Conservation (phyloP, 1,140 invertebrate genomes). For the Orussus abietinus region DNA sequence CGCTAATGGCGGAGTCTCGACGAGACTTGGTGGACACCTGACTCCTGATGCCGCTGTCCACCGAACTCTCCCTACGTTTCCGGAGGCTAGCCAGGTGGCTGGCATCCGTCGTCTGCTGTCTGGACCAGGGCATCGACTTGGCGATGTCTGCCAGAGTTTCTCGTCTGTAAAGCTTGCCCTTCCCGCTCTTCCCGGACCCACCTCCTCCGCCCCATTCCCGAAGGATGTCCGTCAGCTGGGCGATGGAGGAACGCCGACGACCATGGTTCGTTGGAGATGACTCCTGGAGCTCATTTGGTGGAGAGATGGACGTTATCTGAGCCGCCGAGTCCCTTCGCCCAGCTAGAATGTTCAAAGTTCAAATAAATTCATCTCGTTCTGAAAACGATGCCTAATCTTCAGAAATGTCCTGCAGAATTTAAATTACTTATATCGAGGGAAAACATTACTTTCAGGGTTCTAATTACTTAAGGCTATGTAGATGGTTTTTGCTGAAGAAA, state of each 20-base stretch:
- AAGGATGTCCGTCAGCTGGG: constrained; percentile 82
- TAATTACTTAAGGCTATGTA: no score
- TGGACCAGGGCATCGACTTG: constrained; percentile 66
- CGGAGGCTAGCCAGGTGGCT: constrained; percentile 49
- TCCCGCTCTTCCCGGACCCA: constrained; percentile 58
- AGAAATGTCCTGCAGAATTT: no score
- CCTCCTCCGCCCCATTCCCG: constrained; percentile 78
- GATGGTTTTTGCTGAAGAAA: no score
- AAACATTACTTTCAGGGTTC: no score
- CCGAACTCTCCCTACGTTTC: constrained; percentile 75
- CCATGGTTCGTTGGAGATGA: constrained; percentile 63
- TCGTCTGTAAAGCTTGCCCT: constrained; percentile 69
- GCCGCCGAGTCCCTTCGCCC: constrained; percentile 81
- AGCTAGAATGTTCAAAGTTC: no score
- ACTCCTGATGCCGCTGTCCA: constrained; percentile 77
- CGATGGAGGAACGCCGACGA: constrained; percentile 75
- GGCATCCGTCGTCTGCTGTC: constrained; percentile 57
- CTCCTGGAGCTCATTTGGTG: constrained; percentile 67
- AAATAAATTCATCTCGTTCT: no score
- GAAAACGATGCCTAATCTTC: no score
- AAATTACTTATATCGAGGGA: no score
- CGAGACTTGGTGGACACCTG: constrained; percentile 63
- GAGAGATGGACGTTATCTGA: constrained; percentile 79
- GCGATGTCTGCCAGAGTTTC: constrained; percentile 81
- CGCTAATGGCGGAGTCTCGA: constrained; percentile 66